Base-by-base conservation (phyloP, 2,888 invertebrate genomes). In the Perizoma affinitatum region DNA sequence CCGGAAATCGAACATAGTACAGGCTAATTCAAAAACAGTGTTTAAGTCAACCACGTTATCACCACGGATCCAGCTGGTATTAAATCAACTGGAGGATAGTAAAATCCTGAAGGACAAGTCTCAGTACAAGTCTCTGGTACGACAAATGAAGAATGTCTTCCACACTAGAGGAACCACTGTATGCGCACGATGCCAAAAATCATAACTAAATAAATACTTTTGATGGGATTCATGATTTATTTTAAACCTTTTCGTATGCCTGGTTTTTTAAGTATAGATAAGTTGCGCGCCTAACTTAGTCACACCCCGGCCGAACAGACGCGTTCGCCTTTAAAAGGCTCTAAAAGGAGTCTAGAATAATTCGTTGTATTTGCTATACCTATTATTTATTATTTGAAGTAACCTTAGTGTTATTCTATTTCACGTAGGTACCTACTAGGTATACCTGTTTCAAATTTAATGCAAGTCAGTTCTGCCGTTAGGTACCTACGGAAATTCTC, bases 131-230 rank as follows among this genome's bases (percentile, higher is more conserved):
- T 53, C 66, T 6, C 50, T 86, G 4, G 11, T 86, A 59, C 51
- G 69, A 8, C 76, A 82, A 63, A 67, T 87, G 70, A 81, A 82
- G 68, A 42, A 72, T 5, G 65, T 78, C 3, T 87, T 80, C 59
- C 79, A 79, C 6, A 73, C 77, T 0, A 73, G 77, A 6, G 60
- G 61, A 34, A 45, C 65, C n/a, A 61, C 68, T 9, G 67, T 59
- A n/a, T 81, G 81, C 60, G 57, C 70, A 45, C 72, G 70, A 64
- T 83, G 83, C 66, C 73, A 57, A 61, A 60, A 61, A 59, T 49
- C 50, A 22, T 22, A 22, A 22, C 35, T 46, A 51, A 56, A 5
- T 33, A 43, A 50, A 50, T 36, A 5, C 38, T 48, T 62, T 53
- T 54, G 6, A 48, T 22, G 46, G 41, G 9, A 44, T 43, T 50